A percentile compares a stretch with the other conserved stretches of the same genome.
phyloP scores from a whole-genome alignment of 2,888 invertebrate genomes.

The Atethmia centrago region DNA sequence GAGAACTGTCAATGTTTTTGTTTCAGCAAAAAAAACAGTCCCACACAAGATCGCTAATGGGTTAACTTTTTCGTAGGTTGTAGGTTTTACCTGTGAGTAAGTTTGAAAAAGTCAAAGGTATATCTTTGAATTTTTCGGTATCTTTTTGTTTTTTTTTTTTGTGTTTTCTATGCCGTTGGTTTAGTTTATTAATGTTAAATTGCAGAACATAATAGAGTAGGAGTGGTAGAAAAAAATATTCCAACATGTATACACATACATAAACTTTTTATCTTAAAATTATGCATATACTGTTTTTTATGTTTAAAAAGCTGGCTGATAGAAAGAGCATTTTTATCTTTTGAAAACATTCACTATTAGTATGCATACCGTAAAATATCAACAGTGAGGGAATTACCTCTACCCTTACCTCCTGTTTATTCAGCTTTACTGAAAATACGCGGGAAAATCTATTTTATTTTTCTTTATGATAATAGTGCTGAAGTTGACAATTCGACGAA shows the following conservation, averaged over 20 bases:
- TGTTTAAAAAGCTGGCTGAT: not conserved
- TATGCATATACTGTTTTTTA: not conserved
- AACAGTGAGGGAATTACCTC: no score
- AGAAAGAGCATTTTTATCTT: not conserved
- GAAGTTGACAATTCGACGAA: not conserved
- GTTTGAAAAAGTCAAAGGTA: slow-evolving; percentile 17
- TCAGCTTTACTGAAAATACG: not conserved
- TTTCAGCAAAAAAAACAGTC: slow-evolving; percentile 35
- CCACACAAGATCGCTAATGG: slow-evolving; percentile 62
- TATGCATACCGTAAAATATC: not conserved
- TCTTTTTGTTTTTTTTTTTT: not conserved
- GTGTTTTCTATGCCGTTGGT: not conserved
- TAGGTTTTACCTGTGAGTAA: slow-evolving; percentile 46
- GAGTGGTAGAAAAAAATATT: slow-evolving; percentile 29
- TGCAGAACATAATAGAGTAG: slow-evolving; percentile 10
- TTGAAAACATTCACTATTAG: not conserved
- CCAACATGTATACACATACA: slow-evolving; percentile 3
- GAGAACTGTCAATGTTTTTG: slow-evolving; percentile 66
- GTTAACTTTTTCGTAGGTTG: slow-evolving; percentile 57
- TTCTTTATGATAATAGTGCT: no score
- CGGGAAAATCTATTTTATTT: not conserved
- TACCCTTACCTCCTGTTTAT: not conserved
- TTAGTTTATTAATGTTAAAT: slow-evolving; percentile 7
- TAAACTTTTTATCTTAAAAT: not conserved
- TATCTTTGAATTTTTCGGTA: not conserved